Base-by-base conservation (phyloP, 2,113 vertebrate species). In the Amphiprion percula region DNA sequence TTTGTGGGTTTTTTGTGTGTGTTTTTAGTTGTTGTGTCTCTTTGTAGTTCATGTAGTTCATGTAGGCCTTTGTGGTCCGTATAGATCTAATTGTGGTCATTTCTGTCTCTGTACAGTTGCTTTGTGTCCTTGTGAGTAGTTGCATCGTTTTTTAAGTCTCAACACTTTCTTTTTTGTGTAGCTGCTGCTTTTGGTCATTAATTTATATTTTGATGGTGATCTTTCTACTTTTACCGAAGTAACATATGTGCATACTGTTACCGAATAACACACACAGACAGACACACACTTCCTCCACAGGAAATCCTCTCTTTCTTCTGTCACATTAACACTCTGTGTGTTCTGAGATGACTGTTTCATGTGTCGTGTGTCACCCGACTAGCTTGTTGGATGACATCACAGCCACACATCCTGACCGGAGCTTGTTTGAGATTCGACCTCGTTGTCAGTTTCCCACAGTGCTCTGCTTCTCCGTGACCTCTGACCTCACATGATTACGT, bases 301-400 rank as follows among this genome's bases (percentile, higher is more conserved):
- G 85, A 87, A 62, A 87, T 87, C 85, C 85, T 80, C 16, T 1
- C 64, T 76, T 76, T 77, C 80, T 79, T 82, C 60, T 28, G 24
- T 52, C 59, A 68, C 53, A 65, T 41, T 10, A 37, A 37, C 33
- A 63, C 63, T 50, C 30, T 74, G 63, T 69, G 56, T n/a, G 44
- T 74, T 54, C 47, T 49, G 16, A 59, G 8, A 3, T 15, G 12
- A 19, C 12, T 44, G 26, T 59, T 59, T 55, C 39, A 11, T 47
- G 46, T 33, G 61, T 14, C 6, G 12, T 44, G 41, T 44, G 14
- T 86, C 67, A 83, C 28, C 62, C 41, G 33, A 74, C 64, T 33
- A 66, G 4, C 64, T 11, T 71, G 53, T 28, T 37, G 8, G 12
- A 67, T 83, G 56, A 83, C 65, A 55, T 68, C 80, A 74, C 58